Conservation (phyloP, 1,140 invertebrate genomes). For the Melanaphis sacchari region DNA sequence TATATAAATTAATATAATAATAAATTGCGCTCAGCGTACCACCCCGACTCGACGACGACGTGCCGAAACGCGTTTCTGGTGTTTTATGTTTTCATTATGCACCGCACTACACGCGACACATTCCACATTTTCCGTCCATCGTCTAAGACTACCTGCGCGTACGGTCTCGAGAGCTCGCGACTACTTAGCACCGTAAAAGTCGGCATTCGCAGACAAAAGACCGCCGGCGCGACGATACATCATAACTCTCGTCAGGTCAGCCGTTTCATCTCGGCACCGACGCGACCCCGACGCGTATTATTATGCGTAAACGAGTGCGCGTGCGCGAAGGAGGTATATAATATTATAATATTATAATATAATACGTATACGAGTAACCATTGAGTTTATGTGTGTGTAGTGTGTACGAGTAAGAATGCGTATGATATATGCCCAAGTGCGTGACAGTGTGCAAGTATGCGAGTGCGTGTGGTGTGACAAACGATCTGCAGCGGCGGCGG, state of each 20-base stretch:
- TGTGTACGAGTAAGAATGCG: background rate
- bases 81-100: background rate
- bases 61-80: conserved; percentile 2
- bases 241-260: conserved; percentile 26
- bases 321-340: background rate
- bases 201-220: conserved; percentile 47
- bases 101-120: background rate
- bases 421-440: background rate
- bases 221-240: background rate
- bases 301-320: background rate
- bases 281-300: conserved; percentile 4
- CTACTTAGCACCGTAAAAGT: conserved; percentile 2
- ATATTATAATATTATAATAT: background rate
- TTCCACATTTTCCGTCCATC: background rate
- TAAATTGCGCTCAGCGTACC: background rate
- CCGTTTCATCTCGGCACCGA: conserved; percentile 33
- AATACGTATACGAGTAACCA: background rate
- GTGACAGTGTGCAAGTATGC: background rate
- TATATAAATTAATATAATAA: background rate
- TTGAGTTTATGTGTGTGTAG: no score
- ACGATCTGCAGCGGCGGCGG: background rate
- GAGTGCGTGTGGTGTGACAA: background rate
- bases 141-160: background rate
- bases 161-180: background rate
- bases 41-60: background rate